A percentile compares a stretch with the other conserved stretches of the same genome.
phyloP scores from a whole-genome alignment of 2,113 vertebrate genomes.

The Talpa occidentalis region DNA sequence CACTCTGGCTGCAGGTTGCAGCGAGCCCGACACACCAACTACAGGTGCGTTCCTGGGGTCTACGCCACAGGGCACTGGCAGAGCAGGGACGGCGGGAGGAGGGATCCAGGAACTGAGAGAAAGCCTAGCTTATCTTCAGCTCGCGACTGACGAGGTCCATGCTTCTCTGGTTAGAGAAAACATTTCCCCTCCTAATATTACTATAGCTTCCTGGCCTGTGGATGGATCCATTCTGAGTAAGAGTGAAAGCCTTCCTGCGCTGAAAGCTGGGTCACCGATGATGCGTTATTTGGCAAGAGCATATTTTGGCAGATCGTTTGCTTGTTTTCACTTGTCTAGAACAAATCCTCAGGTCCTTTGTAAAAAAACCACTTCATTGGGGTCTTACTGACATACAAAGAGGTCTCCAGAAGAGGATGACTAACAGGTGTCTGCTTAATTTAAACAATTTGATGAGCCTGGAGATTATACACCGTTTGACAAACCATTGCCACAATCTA shows the following conservation, averaged over 20 bases:
- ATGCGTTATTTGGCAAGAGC: not conserved
- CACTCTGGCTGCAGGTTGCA: not conserved
- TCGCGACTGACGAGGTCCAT: not conserved
- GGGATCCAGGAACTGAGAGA: not conserved
- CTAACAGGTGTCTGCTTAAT: not conserved
- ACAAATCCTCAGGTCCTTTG: not conserved
- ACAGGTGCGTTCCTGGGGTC: not conserved
- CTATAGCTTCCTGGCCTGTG: not conserved
- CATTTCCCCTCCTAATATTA: not conserved
- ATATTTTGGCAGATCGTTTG: not conserved
- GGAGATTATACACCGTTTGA: not conserved
- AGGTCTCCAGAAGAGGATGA: no score
- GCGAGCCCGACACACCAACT: not conserved
- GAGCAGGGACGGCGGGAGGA: not conserved
- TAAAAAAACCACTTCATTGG: not conserved
- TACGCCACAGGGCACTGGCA: not conserved
- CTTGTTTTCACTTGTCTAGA: not conserved
- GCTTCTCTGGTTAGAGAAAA: not conserved
- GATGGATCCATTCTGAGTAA: not conserved
- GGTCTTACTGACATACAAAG: not conserved
- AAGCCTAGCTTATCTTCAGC: not conserved
- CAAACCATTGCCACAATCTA: not conserved
- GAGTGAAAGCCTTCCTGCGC: not conserved
- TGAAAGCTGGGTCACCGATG: not conserved
- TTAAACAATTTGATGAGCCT: not conserved